A percentile compares a stretch with the other conserved stretches of the same genome.
phyloP scores from a whole-genome alignment of 2,797 vertebrate species.

The Eurystomus glaucurus region DNA sequence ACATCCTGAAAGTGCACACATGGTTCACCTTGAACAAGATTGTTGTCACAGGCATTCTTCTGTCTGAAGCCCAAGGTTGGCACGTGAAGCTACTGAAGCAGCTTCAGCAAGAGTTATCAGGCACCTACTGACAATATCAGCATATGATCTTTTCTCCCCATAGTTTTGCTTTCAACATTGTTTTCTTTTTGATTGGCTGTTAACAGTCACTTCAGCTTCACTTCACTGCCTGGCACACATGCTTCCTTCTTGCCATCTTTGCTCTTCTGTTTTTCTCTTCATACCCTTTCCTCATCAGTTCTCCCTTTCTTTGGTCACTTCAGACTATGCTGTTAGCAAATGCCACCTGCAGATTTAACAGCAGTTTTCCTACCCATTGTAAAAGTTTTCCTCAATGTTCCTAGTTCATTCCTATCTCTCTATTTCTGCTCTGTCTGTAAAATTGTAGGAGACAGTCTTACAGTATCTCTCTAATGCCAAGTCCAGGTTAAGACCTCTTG shows the following conservation, averaged over 20 bases:
- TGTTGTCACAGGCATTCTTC: background rate
- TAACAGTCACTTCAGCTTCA: background rate
- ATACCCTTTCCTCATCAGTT: background rate
- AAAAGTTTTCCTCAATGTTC: background rate
- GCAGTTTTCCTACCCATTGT: background rate
- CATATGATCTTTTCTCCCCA: background rate
- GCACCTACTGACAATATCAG: background rate
- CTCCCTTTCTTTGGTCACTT: background rate
- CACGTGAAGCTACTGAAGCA: background rate
- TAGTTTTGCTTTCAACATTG: background rate
- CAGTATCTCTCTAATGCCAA: background rate
- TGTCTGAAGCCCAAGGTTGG: background rate
- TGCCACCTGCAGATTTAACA: background rate
- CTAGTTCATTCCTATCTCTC: background rate
- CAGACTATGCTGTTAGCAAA: background rate
- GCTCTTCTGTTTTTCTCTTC: background rate
- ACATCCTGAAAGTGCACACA: background rate
- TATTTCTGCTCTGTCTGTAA: background rate
- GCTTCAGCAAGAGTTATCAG: background rate
- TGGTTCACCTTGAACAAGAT: conserved; percentile 22
- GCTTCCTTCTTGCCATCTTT: background rate
- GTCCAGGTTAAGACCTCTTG: background rate
- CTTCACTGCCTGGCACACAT: background rate
- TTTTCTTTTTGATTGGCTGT: background rate
- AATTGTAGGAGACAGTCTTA: background rate